Evolutionary conservation across 1,140 invertebrate genomes (phyloP), one percentile per base, ranked within the genome.

Genomic region (Plodia interpunctella): DNA sequence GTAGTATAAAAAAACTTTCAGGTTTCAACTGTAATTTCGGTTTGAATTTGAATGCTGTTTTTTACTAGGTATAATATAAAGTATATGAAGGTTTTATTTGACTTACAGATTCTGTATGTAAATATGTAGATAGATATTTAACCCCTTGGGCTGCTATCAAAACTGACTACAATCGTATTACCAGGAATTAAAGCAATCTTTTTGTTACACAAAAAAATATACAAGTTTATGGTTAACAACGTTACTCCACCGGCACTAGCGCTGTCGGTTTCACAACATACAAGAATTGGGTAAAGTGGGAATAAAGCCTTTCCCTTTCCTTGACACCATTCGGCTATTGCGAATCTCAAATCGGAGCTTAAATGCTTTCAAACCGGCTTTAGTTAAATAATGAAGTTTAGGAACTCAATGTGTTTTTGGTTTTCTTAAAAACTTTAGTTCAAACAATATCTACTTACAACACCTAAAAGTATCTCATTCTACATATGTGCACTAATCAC

Each of bases 261-360:
- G 15, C 15, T 44, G 1, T 15, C 38, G 10, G 30, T 44, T 44
- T 44, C 38, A 44, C 38, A 44, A 44, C 38, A 35, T 35, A 5
- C 8, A 15, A 44, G 13, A 44, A 44, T 44, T 44, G 15, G 38
- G 15, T 44, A 44, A 44, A 44, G 38, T 17, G 38, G 38, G 38
- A 44, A 44, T 44, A 44, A 44, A 44, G 38, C 38, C 38, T 44
- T 44, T 44, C 38, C 38, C 15, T 44, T 44, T 44, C 38, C 38
- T 44, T 44, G 38, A 44, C 38, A 44, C 38, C 38, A 15, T 17
- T 4, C 13, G 38, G 38, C 13, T 13, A 32, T 32, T 32, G 30
- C 30, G 30, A 25, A 44, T 44, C 13, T 44, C 13, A 44, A 15
- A 15, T 15, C 13, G 13, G 38, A 15, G 13, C 38, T 44, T 44